Base-by-base conservation (phyloP, 2,797 vertebrate species). In the Eurystomus glaucurus region DNA sequence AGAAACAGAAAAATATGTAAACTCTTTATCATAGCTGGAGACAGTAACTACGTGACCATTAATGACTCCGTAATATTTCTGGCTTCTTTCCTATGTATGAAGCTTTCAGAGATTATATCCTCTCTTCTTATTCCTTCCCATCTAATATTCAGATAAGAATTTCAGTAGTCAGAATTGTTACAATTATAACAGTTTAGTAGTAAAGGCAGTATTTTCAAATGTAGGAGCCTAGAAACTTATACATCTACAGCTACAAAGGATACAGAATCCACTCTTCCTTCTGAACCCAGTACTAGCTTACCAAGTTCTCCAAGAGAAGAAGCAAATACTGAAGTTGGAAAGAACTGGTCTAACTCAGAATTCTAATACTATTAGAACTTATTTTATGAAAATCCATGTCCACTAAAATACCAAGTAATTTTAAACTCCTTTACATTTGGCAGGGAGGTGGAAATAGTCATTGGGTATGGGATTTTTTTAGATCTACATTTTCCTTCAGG, bases 401-500 rank as follows among this genome's bases (percentile, higher is more conserved):
- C 46, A 14, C 25, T 55, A 69, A 83, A 94, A 87, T 31, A 76
- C 14, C 9, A 46, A 68, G 16, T 54, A 46, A 92, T 79, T 76
- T 87, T 72, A 62, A 76, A 87, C 25, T 87, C 54, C 54, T 78
- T 76, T 72, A 55, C 14, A 37, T 58, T 70, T 55, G 29, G 45
- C 5, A 11, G 33, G 71, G 28, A 33, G 2, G 29, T 12, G 22
- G 22, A 92, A 87, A 28, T 5, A 60, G 58, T 70, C 81, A 33
- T 35, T 62, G 2, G 17, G 28, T 58, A 62, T 18, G 9, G 23
- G 26, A 14, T 88, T 79, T 89, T 95, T 91, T 92, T 29, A 77
- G 45, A 48, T 76, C 60, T 43, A 77, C 75, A 16, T 83, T 95
- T 95, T 91, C 90, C 61, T 89, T 95, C 86, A 96, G 89, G 92